phyloP scores from a whole-genome alignment of 2,113 vertebrate genomes.

The Atrichornis clamosus region DNA sequence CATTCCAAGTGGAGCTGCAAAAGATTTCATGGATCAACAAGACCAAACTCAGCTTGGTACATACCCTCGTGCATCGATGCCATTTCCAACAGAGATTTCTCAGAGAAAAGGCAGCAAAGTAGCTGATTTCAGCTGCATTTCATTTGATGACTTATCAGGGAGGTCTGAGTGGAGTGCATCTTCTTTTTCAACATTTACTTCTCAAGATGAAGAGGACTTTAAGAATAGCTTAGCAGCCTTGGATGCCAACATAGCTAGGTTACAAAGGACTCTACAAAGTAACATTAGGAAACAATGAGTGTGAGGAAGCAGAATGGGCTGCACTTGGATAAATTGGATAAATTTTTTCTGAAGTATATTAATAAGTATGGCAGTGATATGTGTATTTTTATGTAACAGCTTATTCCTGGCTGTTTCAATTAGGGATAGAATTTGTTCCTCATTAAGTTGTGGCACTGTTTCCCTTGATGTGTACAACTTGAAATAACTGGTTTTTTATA shows the following conservation, averaged over 20 bases:
- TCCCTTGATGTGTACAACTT: not conserved
- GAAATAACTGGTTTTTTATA: not conserved
- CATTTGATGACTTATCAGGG: conserved; percentile 70
- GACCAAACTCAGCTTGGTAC: not conserved
- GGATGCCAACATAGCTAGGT: conserved; percentile 88
- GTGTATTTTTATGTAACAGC: not conserved
- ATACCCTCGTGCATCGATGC: accelerated
- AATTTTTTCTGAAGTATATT: not conserved
- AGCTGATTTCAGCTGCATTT: conserved; percentile 55
- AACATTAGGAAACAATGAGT: conserved; percentile 73
- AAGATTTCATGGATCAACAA: not conserved
- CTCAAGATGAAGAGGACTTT: conserved; percentile 87
- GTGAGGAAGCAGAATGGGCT: not conserved
- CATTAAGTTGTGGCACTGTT: not conserved
- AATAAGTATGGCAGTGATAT: not conserved
- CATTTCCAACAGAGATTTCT: not conserved
- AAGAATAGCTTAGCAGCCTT: conserved; percentile 85
- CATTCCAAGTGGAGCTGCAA: not conserved
- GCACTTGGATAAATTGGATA: not conserved
- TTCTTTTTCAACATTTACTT: conserved; percentile 86
- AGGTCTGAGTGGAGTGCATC: conserved; percentile 80
- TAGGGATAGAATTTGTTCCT: conserved; percentile 42
- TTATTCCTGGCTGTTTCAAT: conserved; percentile 27
- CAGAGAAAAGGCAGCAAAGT: not conserved
- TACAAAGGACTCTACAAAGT: conserved; percentile 83